Percentiles rank a stretch among this genome's conserved stretches.
Evolutionary conservation across 2,888 invertebrate genomes (phyloP).

Genomic region (Salpingus planirostris): DNA sequence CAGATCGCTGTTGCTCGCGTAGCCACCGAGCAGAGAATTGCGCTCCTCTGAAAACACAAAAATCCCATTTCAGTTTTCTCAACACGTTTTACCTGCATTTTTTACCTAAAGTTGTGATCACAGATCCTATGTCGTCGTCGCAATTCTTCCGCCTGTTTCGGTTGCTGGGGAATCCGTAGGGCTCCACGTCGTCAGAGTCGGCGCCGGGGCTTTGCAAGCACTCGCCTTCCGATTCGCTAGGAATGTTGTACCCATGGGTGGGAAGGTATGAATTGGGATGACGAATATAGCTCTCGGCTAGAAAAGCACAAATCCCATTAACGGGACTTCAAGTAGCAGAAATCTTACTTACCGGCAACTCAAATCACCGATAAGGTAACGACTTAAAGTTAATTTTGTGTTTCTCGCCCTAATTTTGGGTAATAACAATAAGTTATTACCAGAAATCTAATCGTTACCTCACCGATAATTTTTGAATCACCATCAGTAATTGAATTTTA

Average conservation of each 20-base stretch:
- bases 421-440: no score
- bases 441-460: no score
- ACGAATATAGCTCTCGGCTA: slow-evolving; percentile 60
- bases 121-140: slow-evolving; percentile 57
- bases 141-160: slow-evolving; percentile 42
- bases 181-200: slow-evolving; percentile 43
- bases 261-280: slow-evolving; percentile 81
- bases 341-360: no score
- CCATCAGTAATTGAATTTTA: no score
- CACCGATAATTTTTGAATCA: no score
- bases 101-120: slow-evolving; percentile 60
- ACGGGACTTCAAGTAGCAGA: no score
- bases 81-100: no score
- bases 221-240: slow-evolving; percentile 56
- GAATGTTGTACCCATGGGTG: slow-evolving; percentile 53
- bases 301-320: slow-evolving; percentile 13
- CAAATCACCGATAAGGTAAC: no score
- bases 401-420: no score
- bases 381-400: no score
- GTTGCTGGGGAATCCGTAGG: slow-evolving; percentile 45
- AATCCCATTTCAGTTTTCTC: no score
- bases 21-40: slow-evolving; percentile 64
- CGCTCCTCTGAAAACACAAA: slow-evolving; percentile 52
- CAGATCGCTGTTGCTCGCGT: slow-evolving; percentile 73
- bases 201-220: slow-evolving; percentile 39